A percentile compares a stretch with the other conserved stretches of the same genome.
phyloP scores from a whole-genome alignment of 1,140 invertebrate species.

The Euwallacea fornicatus region DNA sequence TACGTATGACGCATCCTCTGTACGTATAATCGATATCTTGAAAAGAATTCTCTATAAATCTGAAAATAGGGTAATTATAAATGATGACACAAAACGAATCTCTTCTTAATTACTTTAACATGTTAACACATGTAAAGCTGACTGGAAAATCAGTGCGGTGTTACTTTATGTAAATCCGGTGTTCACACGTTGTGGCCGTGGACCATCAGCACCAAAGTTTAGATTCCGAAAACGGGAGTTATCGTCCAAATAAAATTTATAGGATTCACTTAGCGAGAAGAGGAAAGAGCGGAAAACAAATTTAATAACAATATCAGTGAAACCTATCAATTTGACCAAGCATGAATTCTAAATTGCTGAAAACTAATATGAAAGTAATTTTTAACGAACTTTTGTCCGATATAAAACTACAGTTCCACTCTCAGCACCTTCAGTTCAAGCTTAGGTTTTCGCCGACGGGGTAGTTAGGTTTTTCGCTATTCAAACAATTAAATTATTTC shows the following conservation, averaged over 20 bases:
- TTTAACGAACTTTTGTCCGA: neutral
- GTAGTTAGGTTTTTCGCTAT: neutral
- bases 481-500: no score
- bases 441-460: neutral
- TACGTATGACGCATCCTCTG: no score
- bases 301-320: no score
- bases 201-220: constrained; percentile 7
- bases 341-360: neutral
- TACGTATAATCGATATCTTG: no score
- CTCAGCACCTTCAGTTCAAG: neutral
- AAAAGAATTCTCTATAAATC: no score
- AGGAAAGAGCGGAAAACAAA: no score
- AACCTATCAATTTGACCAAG: no score
- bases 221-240: neutral
- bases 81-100: constrained; percentile 26
- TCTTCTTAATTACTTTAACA: constrained; percentile 28
- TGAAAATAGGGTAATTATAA: constrained; percentile 6
- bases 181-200: constrained; percentile 28
- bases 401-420: neutral
- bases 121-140: constrained; percentile 33
- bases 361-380: neutral
- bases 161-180: constrained; percentile 31
- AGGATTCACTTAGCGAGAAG: no score
- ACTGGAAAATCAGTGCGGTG: constrained; percentile 21
- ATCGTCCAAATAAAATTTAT: no score